phyloP scores from a whole-genome alignment of 2,113 vertebrate genomes.

The Percina caprodes region DNA sequence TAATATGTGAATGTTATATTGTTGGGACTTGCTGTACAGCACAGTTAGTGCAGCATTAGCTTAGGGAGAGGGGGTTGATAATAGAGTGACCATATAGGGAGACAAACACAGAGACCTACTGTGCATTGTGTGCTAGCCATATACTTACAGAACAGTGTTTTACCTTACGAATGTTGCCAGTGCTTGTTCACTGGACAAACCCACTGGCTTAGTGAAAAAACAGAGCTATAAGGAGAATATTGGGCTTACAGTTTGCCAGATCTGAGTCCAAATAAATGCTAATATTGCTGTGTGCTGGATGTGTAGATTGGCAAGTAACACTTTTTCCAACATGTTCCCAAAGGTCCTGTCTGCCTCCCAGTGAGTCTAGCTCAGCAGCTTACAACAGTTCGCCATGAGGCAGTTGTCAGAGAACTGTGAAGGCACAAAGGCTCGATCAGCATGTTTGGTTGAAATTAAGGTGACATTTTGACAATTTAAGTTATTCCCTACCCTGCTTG shows the following conservation, averaged over 20 bases:
- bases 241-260: neutral
- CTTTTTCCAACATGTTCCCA: neutral
- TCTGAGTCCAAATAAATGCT: neutral
- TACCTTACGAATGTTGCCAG: neutral
- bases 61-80: constrained; percentile 30
- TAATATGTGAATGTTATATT: constrained; percentile 28
- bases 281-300: neutral
- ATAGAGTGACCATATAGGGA: constrained; percentile 48
- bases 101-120: constrained; percentile 36
- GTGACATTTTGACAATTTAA: constrained; percentile 71
- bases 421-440: constrained; percentile 67
- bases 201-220: neutral
- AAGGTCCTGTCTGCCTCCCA: constrained; percentile 50
- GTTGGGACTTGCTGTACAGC: constrained; percentile 46
- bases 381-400: constrained; percentile 59
- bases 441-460: constrained; percentile 64
- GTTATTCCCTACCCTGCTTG: constrained; percentile 42
- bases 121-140: constrained; percentile 44
- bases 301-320: neutral
- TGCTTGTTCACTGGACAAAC: constrained; percentile 10
- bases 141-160: constrained; percentile 32
- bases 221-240: neutral
- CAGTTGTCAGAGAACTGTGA: constrained; percentile 60
- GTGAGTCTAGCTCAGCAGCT: constrained; percentile 67
- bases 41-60: neutral